These are phyloP conservation scores for Drosophila mercatorum DNA, from an alignment of 2,888 invertebrate species.

Conservation along the genomic window DNA sequence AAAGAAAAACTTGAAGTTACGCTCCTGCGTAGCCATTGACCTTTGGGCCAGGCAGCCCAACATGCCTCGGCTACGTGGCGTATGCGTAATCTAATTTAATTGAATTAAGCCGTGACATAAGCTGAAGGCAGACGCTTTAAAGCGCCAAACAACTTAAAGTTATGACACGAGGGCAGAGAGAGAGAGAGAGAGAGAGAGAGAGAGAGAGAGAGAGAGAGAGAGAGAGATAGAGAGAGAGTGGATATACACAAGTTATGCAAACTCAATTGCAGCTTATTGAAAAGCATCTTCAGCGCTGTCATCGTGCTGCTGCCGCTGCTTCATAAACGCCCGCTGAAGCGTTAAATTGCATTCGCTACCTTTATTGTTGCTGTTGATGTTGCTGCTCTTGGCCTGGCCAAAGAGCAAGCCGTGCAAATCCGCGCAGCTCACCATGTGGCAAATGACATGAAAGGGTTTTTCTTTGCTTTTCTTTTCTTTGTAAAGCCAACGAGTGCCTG, in stretches of 20 bases:
- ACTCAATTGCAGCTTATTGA: slow-evolving; percentile 66
- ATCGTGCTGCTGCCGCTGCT: slow-evolving; percentile 14
- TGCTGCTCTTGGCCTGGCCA: slow-evolving; percentile 31
- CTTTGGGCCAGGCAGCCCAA: slow-evolving; percentile 38
- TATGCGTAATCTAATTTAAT: slow-evolving; percentile 75
- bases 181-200: too few relatives aligned
- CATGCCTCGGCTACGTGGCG: slow-evolving; percentile 49
- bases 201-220: too few relatives aligned
- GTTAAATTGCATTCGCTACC: slow-evolving; percentile 79
- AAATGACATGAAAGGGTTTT: slow-evolving; percentile 74
- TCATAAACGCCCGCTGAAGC: slow-evolving; percentile 68
- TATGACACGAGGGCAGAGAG: neutral
- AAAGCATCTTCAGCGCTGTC: slow-evolving; percentile 37
- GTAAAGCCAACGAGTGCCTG: slow-evolving; percentile 14
- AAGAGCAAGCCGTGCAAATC: slow-evolving; percentile 59
- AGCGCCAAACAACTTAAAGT: slow-evolving; percentile 20
- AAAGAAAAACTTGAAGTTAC: slow-evolving; percentile 12
- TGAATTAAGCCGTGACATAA: slow-evolving; percentile 79
- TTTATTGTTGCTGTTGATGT: slow-evolving; percentile 22
- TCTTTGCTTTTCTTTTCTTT: neutral
- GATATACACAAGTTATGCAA: slow-evolving; percentile 61
- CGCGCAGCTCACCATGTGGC: slow-evolving; percentile 51
- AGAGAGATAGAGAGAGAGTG: too few relatives aligned
- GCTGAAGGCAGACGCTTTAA: slow-evolving; percentile 31
- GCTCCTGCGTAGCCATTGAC: slow-evolving; percentile 66